These are phyloP conservation scores for Cynaeus angustus DNA, from an alignment of 2,888 invertebrate genomes.

Conservation along the genomic window DNA sequence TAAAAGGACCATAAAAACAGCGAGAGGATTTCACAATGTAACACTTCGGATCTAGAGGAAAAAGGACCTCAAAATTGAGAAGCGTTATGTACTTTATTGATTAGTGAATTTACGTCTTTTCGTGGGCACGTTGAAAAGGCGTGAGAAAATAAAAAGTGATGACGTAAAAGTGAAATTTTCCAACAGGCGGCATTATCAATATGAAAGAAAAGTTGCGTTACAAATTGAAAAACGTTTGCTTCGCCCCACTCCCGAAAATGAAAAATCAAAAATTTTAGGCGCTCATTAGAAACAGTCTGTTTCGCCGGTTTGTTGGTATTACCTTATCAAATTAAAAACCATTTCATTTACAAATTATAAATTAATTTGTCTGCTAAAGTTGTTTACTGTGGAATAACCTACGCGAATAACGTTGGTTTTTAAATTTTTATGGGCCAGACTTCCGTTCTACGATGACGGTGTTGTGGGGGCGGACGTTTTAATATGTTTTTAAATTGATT, in stretches of 20 bases:
- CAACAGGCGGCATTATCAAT: too few relatives aligned
- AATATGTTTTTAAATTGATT: constrained; percentile 60
- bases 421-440: constrained; percentile 64
- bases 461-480: constrained; percentile 58
- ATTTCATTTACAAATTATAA: constrained; percentile 34
- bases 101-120: too few relatives aligned
- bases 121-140: too few relatives aligned
- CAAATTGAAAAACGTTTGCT: too few relatives aligned
- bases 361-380: constrained; percentile 51
- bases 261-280: too few relatives aligned
- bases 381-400: constrained; percentile 61
- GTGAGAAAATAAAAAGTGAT: too few relatives aligned
- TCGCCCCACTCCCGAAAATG: too few relatives aligned
- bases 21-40: constrained; percentile 19
- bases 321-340: constrained; percentile 23
- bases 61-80: neutral
- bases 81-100: too few relatives aligned
- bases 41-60: neutral
- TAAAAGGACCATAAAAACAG: constrained; percentile 32
- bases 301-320: neutral
- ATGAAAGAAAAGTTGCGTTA: too few relatives aligned
- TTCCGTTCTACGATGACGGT: constrained; percentile 59
- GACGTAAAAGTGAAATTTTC: too few relatives aligned
- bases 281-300: neutral
- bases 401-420: constrained; percentile 61